Base-by-base conservation (phyloP, 2,888 invertebrate genomes). In the Diloba caeruleocephala region DNA sequence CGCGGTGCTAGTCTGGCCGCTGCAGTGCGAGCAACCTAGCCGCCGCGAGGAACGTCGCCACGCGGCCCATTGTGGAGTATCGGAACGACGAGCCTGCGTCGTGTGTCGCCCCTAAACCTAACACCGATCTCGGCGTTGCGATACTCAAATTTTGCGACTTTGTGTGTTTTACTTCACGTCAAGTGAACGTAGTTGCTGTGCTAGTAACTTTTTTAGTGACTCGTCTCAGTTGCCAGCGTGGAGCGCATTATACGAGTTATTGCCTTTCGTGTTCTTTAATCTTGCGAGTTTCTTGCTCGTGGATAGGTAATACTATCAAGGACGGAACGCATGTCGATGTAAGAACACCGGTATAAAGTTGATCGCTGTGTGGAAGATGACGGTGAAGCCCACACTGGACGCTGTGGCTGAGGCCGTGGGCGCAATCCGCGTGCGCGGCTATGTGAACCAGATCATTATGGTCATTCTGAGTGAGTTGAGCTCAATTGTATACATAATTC, bases 381-480 rank as follows among this genome's bases (percentile, higher is more conserved):
- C 57, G 9, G 28, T 28, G 29, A 57, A 32, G 29, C 1, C n/a
- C n/a, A n/a, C n/a, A n/a, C n/a, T n/a, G 14, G 19, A 3, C 12
- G 21, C 9, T 5, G 10, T n/a, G n/a, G n/a, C n/a, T n/a, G 8
- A 13, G 31, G 17, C 13, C 10, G 41, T 9, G 19, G 17, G 23
- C n/a, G 32, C 19, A 10, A 17, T 19, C 0, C 60, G 65, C 44
- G 26, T 17, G 34, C 60, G 36, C 32, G 36, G 39, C 10, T 32
- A 10, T 1, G 0, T 36, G 28, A 33, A 13, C 28, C 60, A 60
- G 50, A 12, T 39, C 33, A 29, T 60, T 9, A 50, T 60, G 42
- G 59, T 60, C 7, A 15, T 50, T 9, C 26, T 60, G 19, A 60
- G 60, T 60, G 44, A 60, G 60, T 64, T 5, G 1, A 7, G 15